phyloP scores from a whole-genome alignment of 2,113 vertebrate species.

The Oryzias melastigma region DNA sequence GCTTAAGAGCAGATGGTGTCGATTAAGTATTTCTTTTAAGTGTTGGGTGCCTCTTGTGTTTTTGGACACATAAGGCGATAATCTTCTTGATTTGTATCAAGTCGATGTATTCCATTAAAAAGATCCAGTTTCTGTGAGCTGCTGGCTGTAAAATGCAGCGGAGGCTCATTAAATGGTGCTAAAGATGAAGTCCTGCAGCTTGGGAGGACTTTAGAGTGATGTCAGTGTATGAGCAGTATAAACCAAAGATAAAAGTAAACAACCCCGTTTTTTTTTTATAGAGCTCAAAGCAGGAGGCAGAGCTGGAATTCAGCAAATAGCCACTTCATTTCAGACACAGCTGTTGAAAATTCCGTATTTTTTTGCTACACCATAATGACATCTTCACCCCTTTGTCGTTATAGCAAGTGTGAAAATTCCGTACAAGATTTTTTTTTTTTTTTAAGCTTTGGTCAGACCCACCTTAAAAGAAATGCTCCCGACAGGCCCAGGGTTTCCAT shows the following conservation, averaged over 20 bases:
- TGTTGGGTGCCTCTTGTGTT: too few relatives aligned
- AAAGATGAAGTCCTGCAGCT: slow-evolving; percentile 34
- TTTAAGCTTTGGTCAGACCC: slow-evolving; percentile 40
- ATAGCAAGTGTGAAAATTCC: slow-evolving; percentile 8
- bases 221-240: slow-evolving; percentile 17
- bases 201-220: slow-evolving; percentile 32
- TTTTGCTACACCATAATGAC: slow-evolving; percentile 6
- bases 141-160: slow-evolving; percentile 19
- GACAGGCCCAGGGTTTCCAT: slow-evolving; percentile 30
- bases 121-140: slow-evolving; percentile 31
- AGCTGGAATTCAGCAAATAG: slow-evolving; percentile 45
- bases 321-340: slow-evolving; percentile 23
- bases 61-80: too few relatives aligned
- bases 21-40: too few relatives aligned
- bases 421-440: slow-evolving; percentile 1
- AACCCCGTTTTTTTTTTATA: slow-evolving; percentile 9
- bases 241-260: slow-evolving; percentile 10
- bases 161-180: slow-evolving; percentile 39
- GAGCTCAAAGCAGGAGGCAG: slow-evolving; percentile 2
- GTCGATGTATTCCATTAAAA: slow-evolving; percentile 12
- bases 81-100: too few relatives aligned
- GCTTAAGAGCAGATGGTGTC: too few relatives aligned
- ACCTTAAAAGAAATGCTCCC: slow-evolving; percentile 11
- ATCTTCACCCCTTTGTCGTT: not conserved
- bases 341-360: not conserved